Percentiles rank a stretch among this genome's conserved stretches.
phyloP scores from a whole-genome alignment of 1,140 invertebrate species.

The Panagrolaimus sp. region DNA sequence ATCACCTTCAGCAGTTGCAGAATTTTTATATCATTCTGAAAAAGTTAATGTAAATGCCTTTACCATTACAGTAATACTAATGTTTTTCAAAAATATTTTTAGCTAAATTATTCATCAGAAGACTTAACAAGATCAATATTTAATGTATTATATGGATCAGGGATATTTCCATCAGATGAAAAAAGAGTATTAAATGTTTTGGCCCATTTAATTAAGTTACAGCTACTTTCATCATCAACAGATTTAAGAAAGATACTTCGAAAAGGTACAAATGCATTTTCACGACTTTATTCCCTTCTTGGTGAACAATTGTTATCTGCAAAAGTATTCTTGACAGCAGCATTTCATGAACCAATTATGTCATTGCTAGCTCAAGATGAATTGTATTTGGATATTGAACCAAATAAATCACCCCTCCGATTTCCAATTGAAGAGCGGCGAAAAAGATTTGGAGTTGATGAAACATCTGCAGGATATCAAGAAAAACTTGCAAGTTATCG shows the following conservation, averaged over 20 bases:
- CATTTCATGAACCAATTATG: constrained; percentile 82
- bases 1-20: constrained; percentile 47
- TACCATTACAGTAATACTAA: no score
- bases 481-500: constrained; percentile 39
- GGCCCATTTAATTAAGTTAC: constrained; percentile 74
- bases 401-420: constrained; percentile 73
- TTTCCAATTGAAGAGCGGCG: constrained; percentile 69
- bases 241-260: constrained; percentile 77
- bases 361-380: constrained; percentile 85
- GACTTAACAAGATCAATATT: constrained; percentile 69
- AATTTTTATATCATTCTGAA: constrained; percentile 63
- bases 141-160: constrained; percentile 76
- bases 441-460: constrained; percentile 73
- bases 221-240: constrained; percentile 69
- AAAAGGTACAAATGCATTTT: constrained; percentile 78
- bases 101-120: constrained; percentile 58
- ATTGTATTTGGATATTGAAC: constrained; percentile 83
- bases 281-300: constrained; percentile 78
- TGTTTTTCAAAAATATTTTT: no score
- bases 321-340: constrained; percentile 78
- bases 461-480: constrained; percentile 43
- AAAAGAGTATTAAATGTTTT: constrained; percentile 71
- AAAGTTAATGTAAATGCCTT: constrained; percentile 70
- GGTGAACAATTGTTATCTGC: constrained; percentile 83
- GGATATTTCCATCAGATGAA: constrained; percentile 74